phyloP scores from a whole-genome alignment of 2,888 invertebrate species.

The Globia sparganii region DNA sequence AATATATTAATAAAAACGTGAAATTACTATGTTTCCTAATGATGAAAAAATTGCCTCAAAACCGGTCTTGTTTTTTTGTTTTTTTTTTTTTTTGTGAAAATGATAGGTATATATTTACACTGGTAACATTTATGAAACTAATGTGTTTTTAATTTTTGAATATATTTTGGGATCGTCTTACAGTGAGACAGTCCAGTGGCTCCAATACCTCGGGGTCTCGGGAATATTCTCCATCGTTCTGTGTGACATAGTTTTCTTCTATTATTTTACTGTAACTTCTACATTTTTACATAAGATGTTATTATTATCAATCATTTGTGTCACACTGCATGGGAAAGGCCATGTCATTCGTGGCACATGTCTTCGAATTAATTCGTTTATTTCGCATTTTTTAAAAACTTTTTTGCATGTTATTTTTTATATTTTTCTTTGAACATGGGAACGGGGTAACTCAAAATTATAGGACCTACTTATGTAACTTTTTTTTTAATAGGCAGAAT shows the following conservation, averaged over 20 bases:
- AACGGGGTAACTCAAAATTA: neutral
- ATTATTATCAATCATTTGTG: neutral
- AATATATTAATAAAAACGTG: slow-evolving; percentile 4
- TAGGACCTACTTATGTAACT: neutral
- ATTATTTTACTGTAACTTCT: slow-evolving; percentile 29
- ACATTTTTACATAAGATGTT: neutral
- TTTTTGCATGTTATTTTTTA: neutral
- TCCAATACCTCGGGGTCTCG: slow-evolving; percentile 74
- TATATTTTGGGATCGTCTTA: slow-evolving; percentile 73
- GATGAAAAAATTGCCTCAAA: slow-evolving; percentile 15
- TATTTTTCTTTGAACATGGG: neutral
- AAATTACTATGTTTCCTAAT: slow-evolving; percentile 14
- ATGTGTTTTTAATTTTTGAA: slow-evolving; percentile 64
- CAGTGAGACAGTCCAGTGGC: slow-evolving; percentile 72
- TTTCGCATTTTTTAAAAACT: neutral
- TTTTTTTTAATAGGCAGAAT: neutral
- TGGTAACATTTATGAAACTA: slow-evolving; percentile 68
- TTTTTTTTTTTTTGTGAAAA: slow-evolving; percentile 10
- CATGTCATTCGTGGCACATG: too few species aligned
- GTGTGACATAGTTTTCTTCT: slow-evolving; percentile 66
- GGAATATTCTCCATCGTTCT: slow-evolving; percentile 83
- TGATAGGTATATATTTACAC: slow-evolving; percentile 71
- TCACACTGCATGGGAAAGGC: neutral
- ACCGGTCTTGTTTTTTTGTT: neutral
- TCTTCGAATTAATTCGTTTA: too few species aligned